Base-by-base conservation (phyloP, 2,113 vertebrate genomes). In the Actenoides lindsayi region DNA sequence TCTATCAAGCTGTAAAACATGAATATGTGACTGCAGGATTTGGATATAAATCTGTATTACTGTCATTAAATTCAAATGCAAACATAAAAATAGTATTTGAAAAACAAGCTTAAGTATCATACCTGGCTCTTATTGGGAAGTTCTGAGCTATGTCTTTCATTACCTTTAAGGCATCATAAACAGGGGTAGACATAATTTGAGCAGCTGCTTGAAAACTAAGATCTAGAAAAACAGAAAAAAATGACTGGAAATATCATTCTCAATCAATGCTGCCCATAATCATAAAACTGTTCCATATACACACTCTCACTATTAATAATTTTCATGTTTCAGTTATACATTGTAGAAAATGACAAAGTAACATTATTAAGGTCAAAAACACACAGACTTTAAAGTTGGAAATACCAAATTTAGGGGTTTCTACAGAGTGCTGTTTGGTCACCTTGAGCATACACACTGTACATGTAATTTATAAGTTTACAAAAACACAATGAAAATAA, bases 61-160 rank as follows among this genome's bases (percentile, higher is more conserved):
- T 69, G 6, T 35, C 30, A 94, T 56, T 51, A 94, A 60, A 92
- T 71, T 64, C n/a, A 94, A 84, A 91, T 11, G 16, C 16, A 60
- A 91, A 83, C 11, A 60, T 56, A 59, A 93, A 91, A 54, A 41
- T 2, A 78, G 15, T 67, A 80, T 73, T 70, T 70, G 51, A 81
- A 92, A 93, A 95, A 57, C 11, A 95, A 90, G n/a, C 5, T 77
- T 30, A 83, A 64, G 18, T 76, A 73, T 63, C 94, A 85, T 98
- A 99, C 99, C 99, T 99, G 96, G 99, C 99, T 98, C 98, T 99
- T 89, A 98, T 96, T 53, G 99, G 99, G 90, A 99, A 99, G 97
- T 99, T 99, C 97, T 99, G 99, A 93, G 99, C 98, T 65, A 99
- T 98, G 77, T 99, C 99, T 96, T 98, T 98, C 98, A 99, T 98